Base-by-base conservation (phyloP, 2,113 vertebrate species). In the Maccullochella peelii region DNA sequence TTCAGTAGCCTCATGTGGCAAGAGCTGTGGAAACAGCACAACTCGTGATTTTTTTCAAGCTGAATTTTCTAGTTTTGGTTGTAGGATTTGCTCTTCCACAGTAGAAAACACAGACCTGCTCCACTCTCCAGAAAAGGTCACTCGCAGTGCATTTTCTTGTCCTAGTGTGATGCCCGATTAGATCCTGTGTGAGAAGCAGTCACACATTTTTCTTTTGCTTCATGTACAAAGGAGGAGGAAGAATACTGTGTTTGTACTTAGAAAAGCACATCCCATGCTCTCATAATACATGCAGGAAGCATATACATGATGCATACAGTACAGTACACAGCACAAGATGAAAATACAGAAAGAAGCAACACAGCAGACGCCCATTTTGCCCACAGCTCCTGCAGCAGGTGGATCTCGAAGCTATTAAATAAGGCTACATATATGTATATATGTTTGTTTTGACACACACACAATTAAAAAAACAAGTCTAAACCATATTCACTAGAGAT, bases 201-300 rank as follows among this genome's bases (percentile, higher is more conserved):
- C 10, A 18, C 25, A 73, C 20, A 23, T 74, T 54, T 74, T 74
- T 52, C 30, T 76, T 8, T 58, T 55, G 14, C 23, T 73, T 57
- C 18, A 44, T 71, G 52, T 21, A 36, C 21, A 82, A 52, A 47
- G 7, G n/a, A 73, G 25, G 73, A 55, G 38, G 44, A 27, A 38
- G 11, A 33, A 57, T 36, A 68, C 38, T 36, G 12, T 49, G 20
- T 65, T 70, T 74, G 7, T 59, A 1, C 6, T 9, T 3, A n/a
- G 27, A 78, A 44, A 58, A 59, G 18, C 20, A 3, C 30, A 55
- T 70, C 33, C 62, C 4, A 0, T 52, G 11, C 11, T 59, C 62
- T 27, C 5, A 42, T 82, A 81, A 25, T 78, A 44, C 69, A 63
- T 78, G 78, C 54, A 63, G n/a, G 8, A 62, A 25, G 61, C 47